Base-by-base conservation (phyloP, 2,888 invertebrate species). In the Amblyjoppa fuscipennis region DNA sequence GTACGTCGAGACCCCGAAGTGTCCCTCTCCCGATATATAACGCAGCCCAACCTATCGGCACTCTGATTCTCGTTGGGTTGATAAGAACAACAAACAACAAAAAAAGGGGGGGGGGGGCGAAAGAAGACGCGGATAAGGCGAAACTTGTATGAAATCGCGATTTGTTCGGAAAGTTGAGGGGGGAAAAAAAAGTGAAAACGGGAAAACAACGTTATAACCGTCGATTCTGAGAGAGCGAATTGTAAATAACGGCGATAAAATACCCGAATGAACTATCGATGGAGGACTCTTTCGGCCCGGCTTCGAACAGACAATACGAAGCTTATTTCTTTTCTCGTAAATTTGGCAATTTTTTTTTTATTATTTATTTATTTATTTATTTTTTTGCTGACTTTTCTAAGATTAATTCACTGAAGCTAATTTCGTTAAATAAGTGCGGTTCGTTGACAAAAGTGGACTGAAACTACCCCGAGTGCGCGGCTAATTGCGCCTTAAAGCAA, bases 81-180 rank as follows among this genome's bases (percentile, higher is more conserved):
- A 53, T 70, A 64, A 76, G 53, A 61, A 75, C 69, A 75, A 75
- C 34, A 49, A 45, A 53, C 13, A 53, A 51, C 31, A 38, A 56
- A 56, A n/a, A 13, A 38, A 9, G 9, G 2, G 38, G 9, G 7
- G 9, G 7, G 9, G 34, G 16, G 51, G 16, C 20, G 45, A 31
- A 76, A 61, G 59, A 74, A 59, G 83, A 77, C 34, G 77, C 11
- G 38, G 49, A 66, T 61, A 69, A 68, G 59, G 78, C 68, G 59
- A 78, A 78, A 78, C 68, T 74, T 78, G 51, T 78, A 61, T n/a
- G 45, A 71, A 76, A 74, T 61, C 28, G 78, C 73, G 73, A 69
- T 83, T 83, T 78, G 74, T 59, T 38, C 64, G 64, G 41, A 41
- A 53, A 45, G 34, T 59, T 20, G 20, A 20, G 20, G 45, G 61